Conservation (phyloP, 2,113 vertebrate genomes). For the Heloderma charlesbogerti region DNA sequence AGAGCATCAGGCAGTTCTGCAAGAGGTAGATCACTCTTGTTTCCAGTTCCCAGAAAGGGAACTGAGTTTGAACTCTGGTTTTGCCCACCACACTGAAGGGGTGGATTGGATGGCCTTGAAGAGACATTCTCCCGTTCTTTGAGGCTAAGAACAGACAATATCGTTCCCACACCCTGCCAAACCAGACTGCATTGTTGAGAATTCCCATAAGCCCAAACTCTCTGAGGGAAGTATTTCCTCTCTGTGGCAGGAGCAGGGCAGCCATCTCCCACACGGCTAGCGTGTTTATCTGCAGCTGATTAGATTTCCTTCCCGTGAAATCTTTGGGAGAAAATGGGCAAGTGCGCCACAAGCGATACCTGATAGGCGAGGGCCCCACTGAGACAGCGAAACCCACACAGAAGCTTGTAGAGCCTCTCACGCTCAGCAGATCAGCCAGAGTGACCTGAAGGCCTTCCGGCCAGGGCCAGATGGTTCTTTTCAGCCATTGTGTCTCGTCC, state of each 20-base stretch:
- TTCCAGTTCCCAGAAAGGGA: background rate
- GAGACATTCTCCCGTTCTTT: background rate
- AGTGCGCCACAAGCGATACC: background rate
- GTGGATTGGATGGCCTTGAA: background rate
- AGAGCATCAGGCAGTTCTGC: background rate
- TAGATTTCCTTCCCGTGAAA: conserved; percentile 60
- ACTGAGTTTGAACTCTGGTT: background rate
- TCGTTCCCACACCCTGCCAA: background rate
- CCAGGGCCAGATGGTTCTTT: conserved; percentile 61
- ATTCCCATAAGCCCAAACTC: background rate
- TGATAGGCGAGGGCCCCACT: conserved; percentile 17
- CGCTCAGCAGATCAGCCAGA: background rate
- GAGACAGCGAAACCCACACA: conserved; percentile 8
- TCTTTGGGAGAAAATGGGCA: background rate
- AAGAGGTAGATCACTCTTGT: background rate
- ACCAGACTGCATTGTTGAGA: background rate
- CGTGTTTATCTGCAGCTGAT: conserved; percentile 66
- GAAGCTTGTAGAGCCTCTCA: background rate
- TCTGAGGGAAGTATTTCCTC: background rate
- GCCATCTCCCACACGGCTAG: background rate
- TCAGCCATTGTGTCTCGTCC: conserved; percentile 61
- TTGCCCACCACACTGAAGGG: background rate
- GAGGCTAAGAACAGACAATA: background rate
- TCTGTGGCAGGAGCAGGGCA: background rate
- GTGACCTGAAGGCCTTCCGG: conserved; percentile 2